A percentile compares a stretch with the other conserved stretches of the same genome.
Evolutionary conservation across 2,113 vertebrate species (phyloP).

Genomic region (Psilopogon haemacephalus): DNA sequence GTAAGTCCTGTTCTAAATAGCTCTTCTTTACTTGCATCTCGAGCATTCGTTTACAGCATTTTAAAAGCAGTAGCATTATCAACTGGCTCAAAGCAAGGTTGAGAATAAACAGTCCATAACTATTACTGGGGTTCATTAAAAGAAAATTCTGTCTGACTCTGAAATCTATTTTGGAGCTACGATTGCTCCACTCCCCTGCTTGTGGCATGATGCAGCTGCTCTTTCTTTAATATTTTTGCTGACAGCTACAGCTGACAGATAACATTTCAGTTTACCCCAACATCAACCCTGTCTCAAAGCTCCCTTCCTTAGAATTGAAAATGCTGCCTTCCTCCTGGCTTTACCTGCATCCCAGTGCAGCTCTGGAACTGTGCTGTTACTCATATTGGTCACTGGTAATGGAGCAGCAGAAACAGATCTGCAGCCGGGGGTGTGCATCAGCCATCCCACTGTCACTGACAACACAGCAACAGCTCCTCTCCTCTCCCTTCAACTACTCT

Average conservation of each 20-base stretch:
- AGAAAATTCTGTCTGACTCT: conserved; percentile 64
- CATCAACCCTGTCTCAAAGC: conserved; percentile 2
- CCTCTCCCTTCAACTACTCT: not conserved
- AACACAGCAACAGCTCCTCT: not conserved
- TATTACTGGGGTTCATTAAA: conserved; percentile 49
- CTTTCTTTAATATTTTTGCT: conserved; percentile 70
- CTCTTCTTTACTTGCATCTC: not conserved
- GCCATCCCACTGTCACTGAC: not conserved
- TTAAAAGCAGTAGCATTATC: conserved; percentile 2
- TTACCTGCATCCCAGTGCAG: not conserved
- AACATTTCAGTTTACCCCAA: conserved; percentile 52
- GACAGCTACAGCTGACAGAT: conserved; percentile 84
- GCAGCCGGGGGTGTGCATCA: not conserved
- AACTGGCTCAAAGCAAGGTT: not conserved
- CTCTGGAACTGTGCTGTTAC: not conserved
- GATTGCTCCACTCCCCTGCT: conserved; percentile 57
- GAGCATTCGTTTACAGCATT: not conserved
- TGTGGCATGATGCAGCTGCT: conserved; percentile 75
- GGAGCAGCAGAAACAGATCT: not conserved
- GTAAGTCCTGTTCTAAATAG: not conserved
- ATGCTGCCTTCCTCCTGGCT: not conserved
- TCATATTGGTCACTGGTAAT: not conserved
- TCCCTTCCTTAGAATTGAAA: not conserved
- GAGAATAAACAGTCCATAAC: not conserved
- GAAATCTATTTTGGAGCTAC: conserved; percentile 72